Conservation (phyloP, 2,888 invertebrate genomes). For the Gandaritis pyraliata region DNA sequence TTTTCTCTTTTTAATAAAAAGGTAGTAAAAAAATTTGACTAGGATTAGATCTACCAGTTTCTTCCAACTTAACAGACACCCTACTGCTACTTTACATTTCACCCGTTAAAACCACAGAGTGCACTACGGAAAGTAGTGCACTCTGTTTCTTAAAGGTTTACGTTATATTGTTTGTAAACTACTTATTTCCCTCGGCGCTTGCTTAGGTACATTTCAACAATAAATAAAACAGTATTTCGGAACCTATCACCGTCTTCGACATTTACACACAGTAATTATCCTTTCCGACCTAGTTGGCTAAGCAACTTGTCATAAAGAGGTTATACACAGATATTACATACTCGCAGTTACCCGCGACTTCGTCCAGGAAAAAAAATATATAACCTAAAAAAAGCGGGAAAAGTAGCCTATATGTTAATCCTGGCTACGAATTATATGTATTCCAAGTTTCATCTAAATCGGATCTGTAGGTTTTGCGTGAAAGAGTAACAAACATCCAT, state of each 20-base stretch:
- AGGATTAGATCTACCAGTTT: not conserved
- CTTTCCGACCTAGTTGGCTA: not conserved
- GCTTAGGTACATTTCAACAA: not conserved
- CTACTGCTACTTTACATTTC: too few species aligned
- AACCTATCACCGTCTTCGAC: slow-evolving; percentile 7
- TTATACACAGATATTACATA: too few species aligned
- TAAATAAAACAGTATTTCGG: slow-evolving; percentile 3
- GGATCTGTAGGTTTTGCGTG: too few species aligned
- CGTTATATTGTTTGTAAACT: not conserved
- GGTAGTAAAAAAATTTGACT: too few species aligned
- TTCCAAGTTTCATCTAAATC: too few species aligned
- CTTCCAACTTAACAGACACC: not conserved
- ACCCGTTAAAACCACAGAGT: too few species aligned
- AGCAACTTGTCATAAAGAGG: not conserved
- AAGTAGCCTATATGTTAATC: too few species aligned
- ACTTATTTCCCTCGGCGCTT: not conserved
- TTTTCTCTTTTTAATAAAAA: not conserved
- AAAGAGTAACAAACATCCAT: too few species aligned
- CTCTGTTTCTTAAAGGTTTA: not conserved
- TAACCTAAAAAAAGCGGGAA: too few species aligned
- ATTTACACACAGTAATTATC: slow-evolving; percentile 10
- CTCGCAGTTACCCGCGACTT: too few species aligned
- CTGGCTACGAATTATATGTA: too few species aligned
- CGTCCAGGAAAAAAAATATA: too few species aligned
- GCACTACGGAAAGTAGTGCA: not conserved